Conservation (phyloP, 2,797 vertebrate species). For the Bovichtus diacanthus region DNA sequence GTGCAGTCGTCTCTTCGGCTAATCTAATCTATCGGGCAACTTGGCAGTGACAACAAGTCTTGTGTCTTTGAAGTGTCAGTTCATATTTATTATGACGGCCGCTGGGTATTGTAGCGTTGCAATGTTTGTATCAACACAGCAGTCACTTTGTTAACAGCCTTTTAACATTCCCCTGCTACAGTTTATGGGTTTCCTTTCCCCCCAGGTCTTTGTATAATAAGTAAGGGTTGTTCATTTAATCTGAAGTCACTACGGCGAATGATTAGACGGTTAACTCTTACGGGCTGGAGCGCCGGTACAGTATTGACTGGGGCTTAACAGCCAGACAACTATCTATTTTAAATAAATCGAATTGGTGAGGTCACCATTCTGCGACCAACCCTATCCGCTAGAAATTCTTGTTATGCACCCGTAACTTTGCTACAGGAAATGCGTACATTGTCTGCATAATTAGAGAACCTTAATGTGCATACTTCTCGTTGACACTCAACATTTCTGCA, state of each 20-base stretch:
- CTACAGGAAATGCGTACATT: neutral
- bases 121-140: constrained; percentile 54
- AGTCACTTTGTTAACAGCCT: constrained; percentile 65
- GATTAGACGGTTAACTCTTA: constrained; percentile 40
- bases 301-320: neutral
- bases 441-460: neutral
- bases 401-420: neutral
- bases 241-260: constrained; percentile 37
- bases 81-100: constrained; percentile 38
- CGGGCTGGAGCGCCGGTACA: neutral
- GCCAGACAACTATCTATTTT: neutral
- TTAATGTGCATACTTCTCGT: neutral
- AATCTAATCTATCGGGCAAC: constrained; percentile 30
- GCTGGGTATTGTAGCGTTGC: constrained; percentile 23
- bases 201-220: constrained; percentile 48
- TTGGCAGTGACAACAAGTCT: constrained; percentile 44
- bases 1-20: constrained; percentile 9
- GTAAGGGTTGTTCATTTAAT: constrained; percentile 45
- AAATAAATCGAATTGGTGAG: neutral
- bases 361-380: neutral
- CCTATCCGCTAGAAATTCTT: neutral
- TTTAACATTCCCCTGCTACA: constrained; percentile 52
- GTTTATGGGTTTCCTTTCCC: constrained; percentile 44
- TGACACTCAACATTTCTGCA: neutral
- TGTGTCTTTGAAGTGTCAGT: constrained; percentile 55